A percentile compares a stretch with the other conserved stretches of the same genome.
Evolutionary conservation across 2,113 vertebrate genomes (phyloP).

Genomic region (Calidris pygmaea): DNA sequence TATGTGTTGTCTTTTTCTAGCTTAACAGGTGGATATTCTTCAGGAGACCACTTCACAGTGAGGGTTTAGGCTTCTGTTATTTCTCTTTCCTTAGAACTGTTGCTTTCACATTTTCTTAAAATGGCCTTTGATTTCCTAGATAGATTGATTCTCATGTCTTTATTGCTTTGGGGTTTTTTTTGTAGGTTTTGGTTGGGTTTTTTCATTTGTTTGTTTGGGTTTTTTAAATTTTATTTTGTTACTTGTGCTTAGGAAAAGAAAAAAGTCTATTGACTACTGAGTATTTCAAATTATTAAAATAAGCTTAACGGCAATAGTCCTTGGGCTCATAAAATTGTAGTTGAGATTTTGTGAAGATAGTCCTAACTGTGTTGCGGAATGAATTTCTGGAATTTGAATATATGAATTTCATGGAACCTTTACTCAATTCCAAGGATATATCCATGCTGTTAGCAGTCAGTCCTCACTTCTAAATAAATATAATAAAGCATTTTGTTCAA

Average conservation of each 20-base stretch:
- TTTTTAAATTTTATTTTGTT: neutral
- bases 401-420: conserved; percentile 37
- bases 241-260: neutral
- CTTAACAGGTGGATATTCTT: neutral
- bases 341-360: neutral
- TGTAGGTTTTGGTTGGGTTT: neutral
- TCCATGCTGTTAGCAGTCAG: conserved; percentile 53
- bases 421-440: conserved; percentile 43
- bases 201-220: neutral
- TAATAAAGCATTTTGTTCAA: conserved; percentile 45
- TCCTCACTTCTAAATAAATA: conserved; percentile 46
- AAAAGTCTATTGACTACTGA: neutral
- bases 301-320: neutral
- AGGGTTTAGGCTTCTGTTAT: neutral
- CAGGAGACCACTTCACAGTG: neutral
- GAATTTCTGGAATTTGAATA: too few species aligned
- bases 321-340: neutral
- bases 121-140: neutral
- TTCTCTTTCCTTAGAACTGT: neutral
- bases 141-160: neutral
- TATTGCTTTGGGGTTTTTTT: neutral
- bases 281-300: neutral
- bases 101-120: neutral
- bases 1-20: neutral
- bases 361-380: neutral